These are phyloP conservation scores for Eilema sororculum DNA, from an alignment of 2,888 invertebrate genomes.

Conservation along the genomic window DNA sequence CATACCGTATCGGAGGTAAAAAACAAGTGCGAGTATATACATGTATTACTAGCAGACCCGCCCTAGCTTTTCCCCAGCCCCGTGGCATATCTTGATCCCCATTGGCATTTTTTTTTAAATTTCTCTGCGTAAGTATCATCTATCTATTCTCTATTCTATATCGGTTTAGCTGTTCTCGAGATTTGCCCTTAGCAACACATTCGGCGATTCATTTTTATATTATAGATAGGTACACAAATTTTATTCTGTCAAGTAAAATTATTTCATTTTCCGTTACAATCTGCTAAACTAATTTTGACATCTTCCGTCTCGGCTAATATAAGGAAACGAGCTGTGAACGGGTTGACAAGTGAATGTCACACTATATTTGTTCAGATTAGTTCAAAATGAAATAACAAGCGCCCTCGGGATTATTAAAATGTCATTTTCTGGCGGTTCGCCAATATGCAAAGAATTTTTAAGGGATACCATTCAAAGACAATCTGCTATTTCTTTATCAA, in stretches of 20 bases:
- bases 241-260: background rate
- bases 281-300: background rate
- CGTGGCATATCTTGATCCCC: too few relatives aligned
- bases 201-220: too few relatives aligned
- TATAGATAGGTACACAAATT: too few relatives aligned
- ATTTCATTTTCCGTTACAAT: background rate
- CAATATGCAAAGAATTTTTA: conserved; percentile 31
- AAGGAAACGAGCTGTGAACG: background rate
- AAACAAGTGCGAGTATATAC: background rate
- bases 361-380: conserved; percentile 18
- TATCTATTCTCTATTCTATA: too few relatives aligned
- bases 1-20: background rate
- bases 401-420: conserved; percentile 34
- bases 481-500: conserved; percentile 23
- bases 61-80: too few relatives aligned
- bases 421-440: conserved; percentile 45
- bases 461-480: conserved; percentile 28
- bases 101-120: too few relatives aligned
- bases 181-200: too few relatives aligned
- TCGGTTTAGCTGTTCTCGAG: too few relatives aligned
- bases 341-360: conserved; percentile 21
- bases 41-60: too few relatives aligned
- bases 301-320: background rate
- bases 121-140: too few relatives aligned
- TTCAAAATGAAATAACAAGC: conserved; percentile 21